Conservation (phyloP, 2,113 vertebrate species). For the Trochalopteron elliotii region DNA sequence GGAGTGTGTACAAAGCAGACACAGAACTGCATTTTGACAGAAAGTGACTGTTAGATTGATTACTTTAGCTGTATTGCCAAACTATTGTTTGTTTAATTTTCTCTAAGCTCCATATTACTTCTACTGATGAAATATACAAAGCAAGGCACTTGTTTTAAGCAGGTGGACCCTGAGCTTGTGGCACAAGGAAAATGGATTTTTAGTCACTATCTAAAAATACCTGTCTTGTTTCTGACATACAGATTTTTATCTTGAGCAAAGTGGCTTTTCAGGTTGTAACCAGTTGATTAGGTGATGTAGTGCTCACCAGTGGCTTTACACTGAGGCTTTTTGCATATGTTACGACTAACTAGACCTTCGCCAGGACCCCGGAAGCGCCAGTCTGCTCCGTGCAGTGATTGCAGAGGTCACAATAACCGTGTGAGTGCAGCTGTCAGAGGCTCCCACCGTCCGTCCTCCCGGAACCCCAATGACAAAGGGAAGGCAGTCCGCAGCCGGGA, state of each 20-base stretch:
- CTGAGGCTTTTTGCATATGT: conserved; percentile 47
- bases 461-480: conserved; percentile 78
- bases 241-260: not conserved
- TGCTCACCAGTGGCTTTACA: not conserved
- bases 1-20: not conserved
- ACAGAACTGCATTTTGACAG: not conserved
- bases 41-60: not conserved
- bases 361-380: conserved; percentile 84
- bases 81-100: not conserved
- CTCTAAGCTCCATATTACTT: not conserved
- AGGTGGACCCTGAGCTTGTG: not conserved
- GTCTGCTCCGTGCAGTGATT: conserved; percentile 80
- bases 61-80: not conserved
- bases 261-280: not conserved
- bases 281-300: not conserved
- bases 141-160: not conserved
- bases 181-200: not conserved
- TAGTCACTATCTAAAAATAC: not conserved
- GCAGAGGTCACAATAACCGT: conserved; percentile 83
- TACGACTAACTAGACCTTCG: conserved; percentile 75
- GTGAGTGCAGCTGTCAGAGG: conserved; percentile 75
- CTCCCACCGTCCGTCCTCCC: conserved; percentile 81
- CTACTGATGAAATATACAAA: not conserved
- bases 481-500: conserved; percentile 84
- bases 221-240: not conserved